Evolutionary conservation across 2,113 vertebrate species (phyloP), one percentile per base, ranked within the genome.

Genomic region (Oncorhynchus mykiss): DNA sequence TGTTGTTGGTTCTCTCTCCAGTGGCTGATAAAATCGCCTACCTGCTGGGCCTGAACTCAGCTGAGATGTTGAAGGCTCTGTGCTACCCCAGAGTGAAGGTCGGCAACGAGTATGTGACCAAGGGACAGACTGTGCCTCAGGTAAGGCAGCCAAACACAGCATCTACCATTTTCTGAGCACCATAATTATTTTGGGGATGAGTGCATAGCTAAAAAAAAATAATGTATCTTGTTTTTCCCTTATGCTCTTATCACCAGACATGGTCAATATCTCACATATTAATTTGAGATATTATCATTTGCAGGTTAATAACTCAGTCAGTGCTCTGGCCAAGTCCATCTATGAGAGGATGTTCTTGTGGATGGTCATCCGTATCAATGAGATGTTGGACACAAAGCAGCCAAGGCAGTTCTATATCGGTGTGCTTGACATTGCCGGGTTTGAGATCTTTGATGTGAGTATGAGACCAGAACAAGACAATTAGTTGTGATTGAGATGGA

Each of bases 311-410:
- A 90, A 91, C 73, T 75, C 89, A 0, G 93, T 91, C 59, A 89
- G 90, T 0, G 93, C 93, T 8, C 82, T 93, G 73, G 85, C 87
- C 60, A 94, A 93, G 74, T 91, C 92, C 0, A 75, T 94, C 75
- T 94, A 89, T 2, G 91, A 94, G 78, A 94, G 92, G 85, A 91
- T 93, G 92, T 93, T 93, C 86, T 85, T 92, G 62, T 94, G 92
- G 93, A 94, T 94, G 92, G 93, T 93, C 14, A 72, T 75, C n/a
- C 29, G 54, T 18, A 78, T 82, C 51, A 78, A 78, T 29, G 68
- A 82, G 62, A 78, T 69, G 73, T 31, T 72, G 25, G 75, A 82
- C 70, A 82, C 73, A 27, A 82, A 78, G 70, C 25, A 82, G 31
- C 51, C 34, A 13, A 74, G 54, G 3, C 54, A 74, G 22, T 75